Evolutionary conservation across 2,888 invertebrate species (phyloP).

Genomic region (Charanyca ferruginea): DNA sequence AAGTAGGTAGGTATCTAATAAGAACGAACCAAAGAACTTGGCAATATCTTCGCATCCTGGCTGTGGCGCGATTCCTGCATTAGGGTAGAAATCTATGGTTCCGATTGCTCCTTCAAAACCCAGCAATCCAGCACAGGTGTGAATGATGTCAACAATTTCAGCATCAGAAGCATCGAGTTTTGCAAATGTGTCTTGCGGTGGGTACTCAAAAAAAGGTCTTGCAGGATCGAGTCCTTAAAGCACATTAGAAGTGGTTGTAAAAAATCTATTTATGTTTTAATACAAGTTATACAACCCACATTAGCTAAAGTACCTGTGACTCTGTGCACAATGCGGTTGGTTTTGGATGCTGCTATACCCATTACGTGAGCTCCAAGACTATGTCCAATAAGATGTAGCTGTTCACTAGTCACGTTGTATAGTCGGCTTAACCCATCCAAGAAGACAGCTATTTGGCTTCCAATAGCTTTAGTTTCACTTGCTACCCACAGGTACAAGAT

Average conservation of each 20-base stretch:
- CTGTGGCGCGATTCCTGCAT: slow-evolving; percentile 92
- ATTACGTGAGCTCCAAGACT: slow-evolving; percentile 82
- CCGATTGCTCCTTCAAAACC: slow-evolving; percentile 92
- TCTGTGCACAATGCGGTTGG: slow-evolving; percentile 66
- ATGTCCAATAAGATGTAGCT: slow-evolving; percentile 79
- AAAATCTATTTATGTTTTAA: not conserved
- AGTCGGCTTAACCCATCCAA: slow-evolving; percentile 64
- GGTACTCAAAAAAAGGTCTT: slow-evolving; percentile 92
- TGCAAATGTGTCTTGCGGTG: slow-evolving; percentile 86
- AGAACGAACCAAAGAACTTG: slow-evolving; percentile 71
- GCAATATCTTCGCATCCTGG: slow-evolving; percentile 92
- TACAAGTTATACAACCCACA: not conserved
- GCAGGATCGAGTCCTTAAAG: slow-evolving; percentile 92
- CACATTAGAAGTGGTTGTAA: not conserved
- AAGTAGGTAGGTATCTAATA: too few species aligned
- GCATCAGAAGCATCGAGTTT: slow-evolving; percentile 92
- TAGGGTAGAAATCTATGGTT: slow-evolving; percentile 93
- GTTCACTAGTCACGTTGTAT: slow-evolving; percentile 70
- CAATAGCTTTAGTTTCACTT: slow-evolving; percentile 71
- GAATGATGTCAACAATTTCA: slow-evolving; percentile 92
- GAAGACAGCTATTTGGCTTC: slow-evolving; percentile 70
- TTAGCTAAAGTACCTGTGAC: slow-evolving; percentile 69
- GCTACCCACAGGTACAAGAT: slow-evolving; percentile 77
- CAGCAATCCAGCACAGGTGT: slow-evolving; percentile 93
- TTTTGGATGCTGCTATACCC: slow-evolving; percentile 74